phyloP scores from a whole-genome alignment of 2,113 vertebrate genomes.

The Epinephelus lanceolatus region DNA sequence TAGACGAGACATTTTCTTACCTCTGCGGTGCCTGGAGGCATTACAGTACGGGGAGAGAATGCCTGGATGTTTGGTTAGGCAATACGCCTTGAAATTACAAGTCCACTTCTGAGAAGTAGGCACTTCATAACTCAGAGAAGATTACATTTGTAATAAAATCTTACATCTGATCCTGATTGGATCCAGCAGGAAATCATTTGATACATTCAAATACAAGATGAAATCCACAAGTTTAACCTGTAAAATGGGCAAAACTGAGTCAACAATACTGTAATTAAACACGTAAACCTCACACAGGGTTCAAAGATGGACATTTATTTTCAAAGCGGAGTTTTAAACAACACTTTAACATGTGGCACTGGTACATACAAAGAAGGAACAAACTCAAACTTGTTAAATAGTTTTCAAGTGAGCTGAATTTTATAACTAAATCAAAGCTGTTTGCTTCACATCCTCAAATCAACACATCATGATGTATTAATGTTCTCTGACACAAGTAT shows the following conservation, averaged over 20 bases:
- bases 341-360: neutral
- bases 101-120: neutral
- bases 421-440: neutral
- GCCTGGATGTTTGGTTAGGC: slow-evolving; percentile 9
- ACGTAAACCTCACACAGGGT: neutral
- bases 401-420: neutral
- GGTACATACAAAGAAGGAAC: neutral
- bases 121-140: slow-evolving; percentile 8
- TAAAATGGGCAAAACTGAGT: neutral
- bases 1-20: neutral
- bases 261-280: neutral
- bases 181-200: slow-evolving; percentile 6
- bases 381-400: too few relatives aligned
- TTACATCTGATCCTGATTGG: slow-evolving; percentile 1
- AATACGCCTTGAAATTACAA: neutral
- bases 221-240: neutral
- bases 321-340: neutral
- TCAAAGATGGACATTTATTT: slow-evolving; percentile 16
- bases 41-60: slow-evolving; percentile 24
- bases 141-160: neutral
- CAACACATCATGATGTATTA: neutral
- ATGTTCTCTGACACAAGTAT: neutral
- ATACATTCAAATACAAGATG: neutral
- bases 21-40: neutral
- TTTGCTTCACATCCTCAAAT: neutral